phyloP scores from a whole-genome alignment of 2,888 invertebrate genomes.

The Andrena praecox region DNA sequence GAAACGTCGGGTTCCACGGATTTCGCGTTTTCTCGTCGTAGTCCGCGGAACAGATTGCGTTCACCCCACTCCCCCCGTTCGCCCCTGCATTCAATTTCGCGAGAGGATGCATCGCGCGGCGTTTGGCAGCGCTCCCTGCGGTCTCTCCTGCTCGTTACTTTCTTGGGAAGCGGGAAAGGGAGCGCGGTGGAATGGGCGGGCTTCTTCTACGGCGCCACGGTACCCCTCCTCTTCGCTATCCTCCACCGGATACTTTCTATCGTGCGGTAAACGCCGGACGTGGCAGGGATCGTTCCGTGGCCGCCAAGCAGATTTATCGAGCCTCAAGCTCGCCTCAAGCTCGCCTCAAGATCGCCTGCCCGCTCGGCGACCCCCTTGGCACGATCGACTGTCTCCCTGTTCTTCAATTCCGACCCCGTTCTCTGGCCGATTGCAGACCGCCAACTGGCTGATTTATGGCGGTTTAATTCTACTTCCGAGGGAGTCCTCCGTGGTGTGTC shows the following conservation, averaged over 20 bases:
- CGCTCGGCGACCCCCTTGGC: conserved; percentile 38
- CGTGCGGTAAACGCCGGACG: conserved; percentile 75
- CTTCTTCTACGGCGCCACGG: conserved; percentile 52
- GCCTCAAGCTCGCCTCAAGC: conserved; percentile 34
- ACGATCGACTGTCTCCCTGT: conserved; percentile 44
- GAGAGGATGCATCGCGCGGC: conserved; percentile 50
- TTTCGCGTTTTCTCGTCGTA: conserved; percentile 60
- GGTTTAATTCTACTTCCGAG: conserved; percentile 22
- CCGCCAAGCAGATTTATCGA: conserved; percentile 72
- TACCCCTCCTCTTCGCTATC: conserved; percentile 19
- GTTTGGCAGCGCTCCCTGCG: conserved; percentile 63
- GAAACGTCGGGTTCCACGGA: conserved; percentile 63
- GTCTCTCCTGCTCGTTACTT: conserved; percentile 61
- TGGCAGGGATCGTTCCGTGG: conserved; percentile 67
- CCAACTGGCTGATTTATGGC: conserved; percentile 43
- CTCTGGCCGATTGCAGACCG: conserved; percentile 38
- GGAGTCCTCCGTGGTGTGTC: not conserved
- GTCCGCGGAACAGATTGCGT: conserved; percentile 72
- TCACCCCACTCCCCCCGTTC: conserved; percentile 14
- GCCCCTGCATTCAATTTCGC: conserved; percentile 62
- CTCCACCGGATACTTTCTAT: conserved; percentile 71
- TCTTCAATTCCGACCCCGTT: conserved; percentile 40
- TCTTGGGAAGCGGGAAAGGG: not conserved
- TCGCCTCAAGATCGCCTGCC: not conserved
- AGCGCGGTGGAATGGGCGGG: not conserved